These are phyloP conservation scores for Thamnophis sirtalis DNA, from an alignment of 2,113 vertebrate genomes.

Conservation along the genomic window DNA sequence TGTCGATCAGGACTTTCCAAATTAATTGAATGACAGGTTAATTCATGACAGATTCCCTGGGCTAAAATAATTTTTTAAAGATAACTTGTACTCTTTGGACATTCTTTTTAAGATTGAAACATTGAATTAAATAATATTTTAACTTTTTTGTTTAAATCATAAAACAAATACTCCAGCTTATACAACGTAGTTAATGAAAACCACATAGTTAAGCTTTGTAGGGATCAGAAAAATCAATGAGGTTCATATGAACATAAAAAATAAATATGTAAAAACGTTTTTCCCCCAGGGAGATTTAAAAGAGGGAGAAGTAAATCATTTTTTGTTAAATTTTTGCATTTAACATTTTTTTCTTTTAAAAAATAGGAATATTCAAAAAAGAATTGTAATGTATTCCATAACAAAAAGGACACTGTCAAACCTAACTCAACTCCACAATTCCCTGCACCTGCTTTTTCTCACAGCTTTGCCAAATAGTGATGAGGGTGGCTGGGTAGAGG, in stretches of 20 bases:
- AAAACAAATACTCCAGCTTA: background rate
- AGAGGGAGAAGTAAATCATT: background rate
- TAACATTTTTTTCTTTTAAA: background rate
- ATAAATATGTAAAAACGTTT: background rate
- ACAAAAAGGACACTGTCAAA: background rate
- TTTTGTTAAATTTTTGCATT: background rate
- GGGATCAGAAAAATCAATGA: background rate
- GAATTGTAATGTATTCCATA: background rate
- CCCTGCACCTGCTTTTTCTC: background rate
- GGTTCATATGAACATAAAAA: background rate
- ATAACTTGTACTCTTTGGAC: background rate
- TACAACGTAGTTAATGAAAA: background rate
- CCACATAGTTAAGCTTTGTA: background rate
- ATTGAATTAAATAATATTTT: background rate
- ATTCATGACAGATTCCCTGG: background rate
- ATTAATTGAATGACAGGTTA: background rate
- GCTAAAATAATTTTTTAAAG: background rate
- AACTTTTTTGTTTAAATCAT: background rate
- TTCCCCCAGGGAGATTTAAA: background rate
- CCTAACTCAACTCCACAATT: background rate
- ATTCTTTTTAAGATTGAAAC: background rate
- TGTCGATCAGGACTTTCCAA: background rate
- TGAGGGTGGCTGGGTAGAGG: no score
- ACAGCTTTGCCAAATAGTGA: background rate
- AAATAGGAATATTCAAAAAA: background rate